phyloP scores from a whole-genome alignment of 1,140 invertebrate species.

The Aporrectodea caliginosa region DNA sequence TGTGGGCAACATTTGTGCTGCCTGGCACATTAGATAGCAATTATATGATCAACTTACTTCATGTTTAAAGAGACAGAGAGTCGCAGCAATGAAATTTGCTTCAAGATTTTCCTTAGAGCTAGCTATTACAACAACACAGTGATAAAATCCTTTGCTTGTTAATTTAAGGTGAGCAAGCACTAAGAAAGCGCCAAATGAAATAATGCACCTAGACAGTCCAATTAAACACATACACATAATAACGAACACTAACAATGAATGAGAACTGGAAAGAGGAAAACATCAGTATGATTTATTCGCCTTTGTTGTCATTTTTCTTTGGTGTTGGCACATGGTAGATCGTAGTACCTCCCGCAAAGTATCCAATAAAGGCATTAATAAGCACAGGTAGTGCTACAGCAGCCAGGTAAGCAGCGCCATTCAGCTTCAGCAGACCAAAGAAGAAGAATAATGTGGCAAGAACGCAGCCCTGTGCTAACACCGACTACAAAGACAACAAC shows the following conservation, averaged over 20 bases:
- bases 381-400: background rate
- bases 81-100: too few species aligned
- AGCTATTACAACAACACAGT: too few species aligned
- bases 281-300: background rate
- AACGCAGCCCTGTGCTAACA: background rate
- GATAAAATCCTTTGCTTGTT: too few species aligned
- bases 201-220: too few species aligned
- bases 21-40: too few species aligned
- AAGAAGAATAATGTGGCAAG: background rate
- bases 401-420: background rate
- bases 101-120: too few species aligned
- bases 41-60: too few species aligned
- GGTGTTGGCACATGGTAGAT: slow-evolving; percentile 28
- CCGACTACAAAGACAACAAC: background rate
- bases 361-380: slow-evolving; percentile 13
- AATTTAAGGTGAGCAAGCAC: too few species aligned
- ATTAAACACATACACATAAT: background rate
- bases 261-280: background rate
- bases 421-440: background rate
- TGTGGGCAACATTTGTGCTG: too few species aligned
- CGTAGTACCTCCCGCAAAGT: slow-evolving; percentile 25
- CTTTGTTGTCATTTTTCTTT: background rate
- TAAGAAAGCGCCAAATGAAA: too few species aligned
- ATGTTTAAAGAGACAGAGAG: too few species aligned
- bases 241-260: background rate